Base-by-base conservation (phyloP, 2,888 invertebrate genomes). In the Metalampra italica region DNA sequence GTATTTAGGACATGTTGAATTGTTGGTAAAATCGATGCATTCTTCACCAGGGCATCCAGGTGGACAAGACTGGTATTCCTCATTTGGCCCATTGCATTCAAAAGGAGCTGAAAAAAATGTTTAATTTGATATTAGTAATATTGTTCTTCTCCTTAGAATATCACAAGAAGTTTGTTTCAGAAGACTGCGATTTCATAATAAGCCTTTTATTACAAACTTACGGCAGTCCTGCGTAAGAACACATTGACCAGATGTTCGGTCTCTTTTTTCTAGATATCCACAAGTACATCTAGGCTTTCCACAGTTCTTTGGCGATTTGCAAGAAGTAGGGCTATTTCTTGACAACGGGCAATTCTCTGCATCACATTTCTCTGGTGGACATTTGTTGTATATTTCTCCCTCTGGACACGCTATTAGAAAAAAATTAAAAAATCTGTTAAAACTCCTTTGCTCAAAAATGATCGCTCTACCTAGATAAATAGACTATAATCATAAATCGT, bases 1-100 rank as follows among this genome's bases (percentile, higher is more conserved):
- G 30, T 22, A 46, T 43, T 37, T 55, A 0, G 58, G 55, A 30
- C 59, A 60, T 3, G 57, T 61, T 0, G 52, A 30, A 30, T 59
- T 61, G 9, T 55, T 54, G 3, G 59, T 15, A 36, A 56, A 63
- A 43, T 60, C 60, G 9, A 44, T 13, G 36, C 63, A 63, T 7
- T 42, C 53, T 38, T 59, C 48, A n/a, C 57, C 59, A 8, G 63
- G 57, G 15, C 60, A 59, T 0, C 12, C 30, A 5, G 58, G 49
- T 9, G 56, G 55, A 29, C 63, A 63, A 14, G 55, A 32, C 22
- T 53, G 13, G 37, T 55, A 60, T 34, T 46, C 34, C 49, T 63
- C 63, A 42, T 62, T 50, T 3, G 47, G 52, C 7, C 52, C 54
- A 13, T 54, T 13, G 12, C 62, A 62, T n/a, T 46, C 9, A 41